Evolutionary conservation across 2,797 vertebrate species (phyloP), one percentile per base, ranked within the genome.

Genomic region (Sphaeramia orbicularis): DNA sequence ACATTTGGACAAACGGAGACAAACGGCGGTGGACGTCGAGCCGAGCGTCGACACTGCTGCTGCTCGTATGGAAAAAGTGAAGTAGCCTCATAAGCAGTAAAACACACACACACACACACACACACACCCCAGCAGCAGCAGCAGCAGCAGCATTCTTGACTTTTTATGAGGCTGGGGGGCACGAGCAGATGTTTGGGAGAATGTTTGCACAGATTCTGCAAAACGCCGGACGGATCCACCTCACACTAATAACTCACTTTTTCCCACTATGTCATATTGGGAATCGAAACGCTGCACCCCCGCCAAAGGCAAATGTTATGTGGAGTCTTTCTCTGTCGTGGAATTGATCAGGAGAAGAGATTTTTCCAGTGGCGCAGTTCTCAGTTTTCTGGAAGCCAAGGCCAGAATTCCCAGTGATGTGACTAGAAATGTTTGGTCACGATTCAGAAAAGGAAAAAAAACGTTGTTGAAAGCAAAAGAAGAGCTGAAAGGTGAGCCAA

Each of bases 31-130:
- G 54, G 63, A 74, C 27, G 65, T 53, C 30, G 38, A 30, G 41
- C 14, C 49, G 78, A 61, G 21, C 10, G n/a, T 77, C 78, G 78
- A 65, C 24, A 36, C 74, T 44, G 77, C 71, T 44, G 62, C 53
- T 40, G 78, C 74, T 67, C 85, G 71, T 83, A 87, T 89, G 91
- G 89, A 89, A 90, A 91, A 90, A 87, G 83, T 89, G 82, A 89
- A 87, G 85, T 72, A 76, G 82, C 64, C 77, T 73, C 73, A 74
- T 71, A 65, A 78, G 83, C 78, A 64, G 84, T 83, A 83, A 90
- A 87, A 79, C 75, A 36, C 71, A 66, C 71, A 81, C 73, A 50
- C 73, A 60, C 69, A 54, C 73, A 50, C 73, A 60, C 69, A 54
- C n/a, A n/a, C n/a, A n/a, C n/a, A n/a, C n/a, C n/a, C n/a, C n/a